Percentiles rank a stretch among this genome's conserved stretches.
These are phyloP conservation scores for Coptodon bakossiorum DNA, from an alignment of 2,113 vertebrate species.

Conservation along the genomic window DNA sequence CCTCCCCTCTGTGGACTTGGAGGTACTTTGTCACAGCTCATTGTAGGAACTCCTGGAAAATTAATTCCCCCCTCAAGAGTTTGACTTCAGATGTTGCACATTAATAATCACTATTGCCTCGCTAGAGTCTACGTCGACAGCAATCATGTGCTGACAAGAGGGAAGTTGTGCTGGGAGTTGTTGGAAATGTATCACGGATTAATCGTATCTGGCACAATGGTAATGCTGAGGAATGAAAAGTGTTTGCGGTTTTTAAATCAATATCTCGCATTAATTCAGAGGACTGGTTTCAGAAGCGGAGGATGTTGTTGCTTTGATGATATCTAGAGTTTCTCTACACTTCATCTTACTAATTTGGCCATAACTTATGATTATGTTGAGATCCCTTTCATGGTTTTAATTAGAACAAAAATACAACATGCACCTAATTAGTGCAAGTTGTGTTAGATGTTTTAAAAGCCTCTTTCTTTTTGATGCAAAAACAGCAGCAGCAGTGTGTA, in stretches of 20 bases:
- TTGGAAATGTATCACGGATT: background rate
- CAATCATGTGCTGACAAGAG: background rate
- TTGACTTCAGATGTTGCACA: constrained; percentile 38
- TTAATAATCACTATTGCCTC: constrained; percentile 22
- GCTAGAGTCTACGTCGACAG: background rate
- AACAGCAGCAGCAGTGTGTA: background rate
- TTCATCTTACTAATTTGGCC: background rate
- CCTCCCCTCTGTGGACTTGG: background rate
- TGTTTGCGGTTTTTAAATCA: background rate
- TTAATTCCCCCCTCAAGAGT: background rate
- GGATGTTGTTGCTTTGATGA: background rate
- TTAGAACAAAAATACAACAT: background rate
- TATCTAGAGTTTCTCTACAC: background rate
- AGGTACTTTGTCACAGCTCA: constrained; percentile 6
- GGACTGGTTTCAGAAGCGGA: background rate
- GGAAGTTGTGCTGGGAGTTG: constrained; percentile 1
- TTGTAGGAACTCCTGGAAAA: constrained; percentile 1
- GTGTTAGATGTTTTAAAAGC: background rate
- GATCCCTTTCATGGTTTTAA: background rate
- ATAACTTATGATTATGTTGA: background rate
- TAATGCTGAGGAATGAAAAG: background rate
- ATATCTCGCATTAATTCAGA: background rate
- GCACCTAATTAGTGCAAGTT: background rate
- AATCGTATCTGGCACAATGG: background rate
- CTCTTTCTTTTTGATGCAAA: constrained; percentile 14